Evolutionary conservation across 2,113 vertebrate species (phyloP).

Genomic region (Candoia aspera): DNA sequence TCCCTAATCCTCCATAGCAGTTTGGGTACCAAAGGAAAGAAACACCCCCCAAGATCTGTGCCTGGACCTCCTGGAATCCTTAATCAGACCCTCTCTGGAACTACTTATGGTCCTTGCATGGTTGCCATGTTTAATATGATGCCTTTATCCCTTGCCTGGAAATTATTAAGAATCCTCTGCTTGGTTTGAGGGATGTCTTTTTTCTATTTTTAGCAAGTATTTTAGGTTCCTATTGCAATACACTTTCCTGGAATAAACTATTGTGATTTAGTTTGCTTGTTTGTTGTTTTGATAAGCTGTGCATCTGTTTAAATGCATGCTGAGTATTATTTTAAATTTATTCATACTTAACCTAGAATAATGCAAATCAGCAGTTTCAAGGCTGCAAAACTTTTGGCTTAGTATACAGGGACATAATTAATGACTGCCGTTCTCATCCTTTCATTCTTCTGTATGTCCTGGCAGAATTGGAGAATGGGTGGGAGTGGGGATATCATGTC

Average conservation of each 20-base stretch:
- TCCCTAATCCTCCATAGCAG: not conserved
- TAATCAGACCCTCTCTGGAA: not conserved
- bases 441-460: not conserved
- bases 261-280: not conserved
- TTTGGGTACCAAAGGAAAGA: not conserved
- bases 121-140: constrained; percentile 24
- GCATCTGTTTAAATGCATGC: not conserved
- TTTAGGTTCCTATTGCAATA: not conserved
- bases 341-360: not conserved
- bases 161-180: not conserved
- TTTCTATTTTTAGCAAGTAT: not conserved
- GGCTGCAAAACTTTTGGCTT: not conserved
- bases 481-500: not conserved
- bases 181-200: not conserved
- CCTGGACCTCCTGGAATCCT: not conserved
- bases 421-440: not conserved
- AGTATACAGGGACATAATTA: not conserved
- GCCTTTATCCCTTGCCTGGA: constrained; percentile 24
- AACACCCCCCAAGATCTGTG: not conserved
- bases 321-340: not conserved
- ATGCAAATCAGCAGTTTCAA: not conserved
- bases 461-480: not conserved
- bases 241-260: not conserved
- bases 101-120: fast-evolving
- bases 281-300: not conserved